Percentiles rank a stretch among this genome's conserved stretches.
Evolutionary conservation across 2,113 vertebrate genomes (phyloP).

Genomic region (Pseudolaguvia tuberculata): DNA sequence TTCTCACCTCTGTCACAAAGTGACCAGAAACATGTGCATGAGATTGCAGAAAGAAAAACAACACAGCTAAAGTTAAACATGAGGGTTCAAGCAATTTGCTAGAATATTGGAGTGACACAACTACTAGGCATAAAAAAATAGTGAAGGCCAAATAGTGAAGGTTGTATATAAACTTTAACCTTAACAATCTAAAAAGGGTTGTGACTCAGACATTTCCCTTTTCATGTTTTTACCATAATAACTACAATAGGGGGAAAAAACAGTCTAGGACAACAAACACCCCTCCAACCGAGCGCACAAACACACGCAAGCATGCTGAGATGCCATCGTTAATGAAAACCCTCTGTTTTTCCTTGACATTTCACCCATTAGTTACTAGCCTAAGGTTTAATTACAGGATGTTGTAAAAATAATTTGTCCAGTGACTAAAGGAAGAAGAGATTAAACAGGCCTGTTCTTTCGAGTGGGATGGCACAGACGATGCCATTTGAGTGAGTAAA

Average conservation of each 20-base stretch:
- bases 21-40: slow-evolving; percentile 2
- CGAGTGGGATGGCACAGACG: slow-evolving; percentile 20
- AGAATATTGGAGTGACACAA: slow-evolving; percentile 2
- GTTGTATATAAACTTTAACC: not conserved
- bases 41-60: not conserved
- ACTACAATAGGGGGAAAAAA: not conserved
- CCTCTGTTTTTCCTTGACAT: slow-evolving; percentile 27
- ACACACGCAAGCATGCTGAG: slow-evolving; percentile 10
- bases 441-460: slow-evolving; percentile 23
- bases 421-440: slow-evolving; percentile 33
- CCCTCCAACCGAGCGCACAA: not conserved
- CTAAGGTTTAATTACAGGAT: slow-evolving; percentile 41
- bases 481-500: slow-evolving; percentile 28
- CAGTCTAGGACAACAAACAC: slow-evolving; percentile 1
- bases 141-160: not conserved
- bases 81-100: slow-evolving; percentile 12
- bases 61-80: slow-evolving; percentile 6
- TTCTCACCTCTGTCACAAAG: slow-evolving; percentile 1
- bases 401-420: slow-evolving; percentile 38
- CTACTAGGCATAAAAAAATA: not conserved
- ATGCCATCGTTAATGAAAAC: slow-evolving; percentile 21
- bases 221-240: slow-evolving; percentile 10
- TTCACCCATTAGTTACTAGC: slow-evolving; percentile 35
- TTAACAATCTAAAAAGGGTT: not conserved
- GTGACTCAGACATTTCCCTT: slow-evolving; percentile 9